Conservation (phyloP, 2,888 invertebrate genomes). For the Calameuta filiformis region DNA sequence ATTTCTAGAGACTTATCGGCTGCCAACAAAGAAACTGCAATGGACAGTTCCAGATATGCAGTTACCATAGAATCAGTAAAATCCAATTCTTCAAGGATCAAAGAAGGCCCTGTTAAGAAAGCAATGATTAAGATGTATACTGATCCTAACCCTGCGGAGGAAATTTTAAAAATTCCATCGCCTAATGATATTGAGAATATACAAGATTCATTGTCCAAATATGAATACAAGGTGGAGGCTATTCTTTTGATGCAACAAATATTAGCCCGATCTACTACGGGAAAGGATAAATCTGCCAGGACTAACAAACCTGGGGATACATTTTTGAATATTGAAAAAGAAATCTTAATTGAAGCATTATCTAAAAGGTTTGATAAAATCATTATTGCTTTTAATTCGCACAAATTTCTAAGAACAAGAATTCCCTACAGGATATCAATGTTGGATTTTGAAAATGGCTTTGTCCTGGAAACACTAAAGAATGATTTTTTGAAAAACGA, state of each 20-base stretch:
- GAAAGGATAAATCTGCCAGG: conserved; percentile 18
- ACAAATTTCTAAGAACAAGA: neutral
- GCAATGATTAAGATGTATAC: conserved; percentile 7
- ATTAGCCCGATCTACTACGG: conserved; percentile 4
- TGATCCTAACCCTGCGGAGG: conserved; percentile 19
- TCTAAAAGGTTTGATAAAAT: conserved; percentile 41
- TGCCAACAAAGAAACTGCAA: neutral
- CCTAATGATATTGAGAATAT: conserved; percentile 31
- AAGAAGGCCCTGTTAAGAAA: neutral
- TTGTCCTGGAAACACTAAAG: conserved; percentile 50
- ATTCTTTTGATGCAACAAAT: conserved; percentile 30
- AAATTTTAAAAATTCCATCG: conserved; percentile 33
- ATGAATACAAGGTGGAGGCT: conserved; percentile 46
- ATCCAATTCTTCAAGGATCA: neutral
- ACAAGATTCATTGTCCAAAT: conserved; percentile 41
- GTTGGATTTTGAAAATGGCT: conserved; percentile 46
- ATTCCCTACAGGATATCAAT: conserved; percentile 38
- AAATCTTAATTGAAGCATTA: conserved; percentile 39
- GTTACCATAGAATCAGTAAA: neutral
- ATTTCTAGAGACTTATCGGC: neutral
- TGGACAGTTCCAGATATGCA: neutral
- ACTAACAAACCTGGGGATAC: conserved; percentile 19
- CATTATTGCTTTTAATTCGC: neutral
- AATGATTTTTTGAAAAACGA: conserved; percentile 44
- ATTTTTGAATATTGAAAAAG: conserved; percentile 33